These are phyloP conservation scores for Cyrtonyx montezumae DNA, from an alignment of 2,113 vertebrate genomes.

Conservation along the genomic window DNA sequence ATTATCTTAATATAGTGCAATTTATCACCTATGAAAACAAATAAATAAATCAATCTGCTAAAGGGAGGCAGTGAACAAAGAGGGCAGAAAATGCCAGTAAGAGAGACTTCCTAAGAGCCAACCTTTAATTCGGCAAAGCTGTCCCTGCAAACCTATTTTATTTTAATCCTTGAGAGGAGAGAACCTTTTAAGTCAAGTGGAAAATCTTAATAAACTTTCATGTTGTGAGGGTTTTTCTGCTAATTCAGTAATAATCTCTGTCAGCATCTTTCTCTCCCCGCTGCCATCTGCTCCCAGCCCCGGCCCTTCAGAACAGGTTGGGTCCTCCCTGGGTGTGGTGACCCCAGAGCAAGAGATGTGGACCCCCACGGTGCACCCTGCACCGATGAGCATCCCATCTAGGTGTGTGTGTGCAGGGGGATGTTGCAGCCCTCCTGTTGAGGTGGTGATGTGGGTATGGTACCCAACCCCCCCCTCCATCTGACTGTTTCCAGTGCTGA, in stretches of 20 bases:
- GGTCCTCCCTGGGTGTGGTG: no score
- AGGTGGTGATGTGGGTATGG: no score
- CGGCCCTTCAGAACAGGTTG: neutral
- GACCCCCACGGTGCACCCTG: rapidly evolving
- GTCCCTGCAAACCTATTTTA: constrained; percentile 10
- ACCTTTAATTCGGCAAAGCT: constrained; percentile 16
- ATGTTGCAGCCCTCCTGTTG: neutral
- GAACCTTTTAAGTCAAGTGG: constrained; percentile 7
- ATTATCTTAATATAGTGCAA: constrained; percentile 38
- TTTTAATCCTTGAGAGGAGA: constrained; percentile 30
- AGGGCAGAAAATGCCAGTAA: neutral
- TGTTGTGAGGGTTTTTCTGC: neutral
- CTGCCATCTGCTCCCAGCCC: constrained; percentile 48
- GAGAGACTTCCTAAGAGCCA: neutral
- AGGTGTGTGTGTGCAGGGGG: neutral
- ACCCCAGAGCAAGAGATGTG: neutral
- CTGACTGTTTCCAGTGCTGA: no score
- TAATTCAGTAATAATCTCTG: constrained; percentile 32
- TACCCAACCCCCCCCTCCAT: no score
- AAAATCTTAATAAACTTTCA: constrained; percentile 23
- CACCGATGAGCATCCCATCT: no score
- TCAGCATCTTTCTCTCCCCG: constrained; percentile 45
- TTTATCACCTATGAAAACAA: constrained; percentile 22
- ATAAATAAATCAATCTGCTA: neutral
- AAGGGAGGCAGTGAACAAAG: neutral